Percentiles rank a stretch among this genome's conserved stretches.
These are phyloP conservation scores for Oscheius sp. DNA, from an alignment of 2,888 invertebrate genomes.

Conservation along the genomic window DNA sequence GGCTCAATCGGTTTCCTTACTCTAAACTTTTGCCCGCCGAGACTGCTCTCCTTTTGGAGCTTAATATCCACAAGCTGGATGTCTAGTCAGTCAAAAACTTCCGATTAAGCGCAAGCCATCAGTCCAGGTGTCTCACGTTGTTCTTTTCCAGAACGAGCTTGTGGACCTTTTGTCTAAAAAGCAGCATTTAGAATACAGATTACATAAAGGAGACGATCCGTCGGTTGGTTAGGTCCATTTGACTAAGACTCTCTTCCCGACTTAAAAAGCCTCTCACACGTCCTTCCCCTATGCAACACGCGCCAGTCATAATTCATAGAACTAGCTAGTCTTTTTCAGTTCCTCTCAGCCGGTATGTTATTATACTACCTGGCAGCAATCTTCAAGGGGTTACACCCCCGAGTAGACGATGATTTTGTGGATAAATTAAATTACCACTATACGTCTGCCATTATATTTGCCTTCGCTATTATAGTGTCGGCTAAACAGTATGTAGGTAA, in stretches of 20 bases:
- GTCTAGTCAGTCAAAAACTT: background rate
- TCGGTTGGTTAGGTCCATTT: conserved; percentile 6
- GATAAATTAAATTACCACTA: conserved; percentile 70
- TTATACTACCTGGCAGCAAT: conserved; percentile 70
- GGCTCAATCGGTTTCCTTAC: conserved; percentile 28
- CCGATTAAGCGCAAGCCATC: background rate
- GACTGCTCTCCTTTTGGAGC: background rate
- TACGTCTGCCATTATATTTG: conserved; percentile 71
- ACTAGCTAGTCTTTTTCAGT: conserved; percentile 44
- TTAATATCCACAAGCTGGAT: background rate
- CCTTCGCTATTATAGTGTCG: conserved; percentile 71
- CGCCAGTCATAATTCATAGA: background rate
- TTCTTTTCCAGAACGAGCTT: conserved; percentile 13
- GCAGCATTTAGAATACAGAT: background rate
- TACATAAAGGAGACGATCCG: conserved; percentile 20
- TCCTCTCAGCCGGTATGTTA: conserved; percentile 70
- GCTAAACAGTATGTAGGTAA: conserved; percentile 70
- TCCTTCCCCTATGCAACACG: background rate
- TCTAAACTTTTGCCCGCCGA: conserved; percentile 6
- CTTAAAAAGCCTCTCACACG: background rate
- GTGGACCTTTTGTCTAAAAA: conserved; percentile 2
- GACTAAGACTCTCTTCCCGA: background rate
- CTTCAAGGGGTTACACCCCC: conserved; percentile 70
- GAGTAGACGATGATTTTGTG: conserved; percentile 71
- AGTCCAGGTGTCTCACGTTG: background rate